Evolutionary conservation across 2,888 invertebrate genomes (phyloP).

Genomic region (Himalopsyche anomala): DNA sequence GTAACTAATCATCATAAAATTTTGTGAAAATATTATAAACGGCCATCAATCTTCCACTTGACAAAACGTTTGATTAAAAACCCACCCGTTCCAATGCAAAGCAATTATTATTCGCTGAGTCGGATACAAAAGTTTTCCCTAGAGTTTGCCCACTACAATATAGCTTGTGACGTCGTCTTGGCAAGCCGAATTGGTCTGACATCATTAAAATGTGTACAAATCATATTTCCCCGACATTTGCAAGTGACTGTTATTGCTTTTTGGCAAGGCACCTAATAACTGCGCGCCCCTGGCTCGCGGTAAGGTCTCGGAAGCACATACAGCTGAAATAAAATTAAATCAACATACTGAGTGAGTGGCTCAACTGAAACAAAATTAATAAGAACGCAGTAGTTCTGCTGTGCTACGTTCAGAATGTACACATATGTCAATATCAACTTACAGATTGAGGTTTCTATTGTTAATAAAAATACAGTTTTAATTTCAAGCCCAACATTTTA

Average conservation of each 20-base stretch:
- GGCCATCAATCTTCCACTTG: slow-evolving; percentile 47
- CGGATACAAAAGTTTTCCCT: slow-evolving; percentile 44
- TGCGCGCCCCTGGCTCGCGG: slow-evolving; percentile 41
- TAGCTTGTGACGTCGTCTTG: background rate
- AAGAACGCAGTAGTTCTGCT: background rate
- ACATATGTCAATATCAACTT: no score
- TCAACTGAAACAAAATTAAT: background rate
- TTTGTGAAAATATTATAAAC: background rate
- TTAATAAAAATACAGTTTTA: no score
- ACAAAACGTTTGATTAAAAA: slow-evolving; percentile 50
- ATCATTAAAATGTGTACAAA: slow-evolving; percentile 64
- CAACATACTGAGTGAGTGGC: background rate
- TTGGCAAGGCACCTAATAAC: slow-evolving; percentile 54
- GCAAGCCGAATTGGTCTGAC: slow-evolving; percentile 50
- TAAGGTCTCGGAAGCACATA: background rate
- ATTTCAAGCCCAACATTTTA: no score
- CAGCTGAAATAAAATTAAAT: slow-evolving; percentile 7
- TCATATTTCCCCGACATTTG: slow-evolving; percentile 63
- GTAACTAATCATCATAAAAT: background rate
- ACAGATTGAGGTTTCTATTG: no score
- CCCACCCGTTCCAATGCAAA: slow-evolving; percentile 30
- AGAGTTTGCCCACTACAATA: slow-evolving; percentile 45
- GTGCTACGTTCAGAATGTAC: no score
- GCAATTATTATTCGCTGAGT: slow-evolving; percentile 38
- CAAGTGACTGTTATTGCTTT: slow-evolving; percentile 65